Conservation (phyloP, 2,888 invertebrate genomes). For the Tiliacea citrago region DNA sequence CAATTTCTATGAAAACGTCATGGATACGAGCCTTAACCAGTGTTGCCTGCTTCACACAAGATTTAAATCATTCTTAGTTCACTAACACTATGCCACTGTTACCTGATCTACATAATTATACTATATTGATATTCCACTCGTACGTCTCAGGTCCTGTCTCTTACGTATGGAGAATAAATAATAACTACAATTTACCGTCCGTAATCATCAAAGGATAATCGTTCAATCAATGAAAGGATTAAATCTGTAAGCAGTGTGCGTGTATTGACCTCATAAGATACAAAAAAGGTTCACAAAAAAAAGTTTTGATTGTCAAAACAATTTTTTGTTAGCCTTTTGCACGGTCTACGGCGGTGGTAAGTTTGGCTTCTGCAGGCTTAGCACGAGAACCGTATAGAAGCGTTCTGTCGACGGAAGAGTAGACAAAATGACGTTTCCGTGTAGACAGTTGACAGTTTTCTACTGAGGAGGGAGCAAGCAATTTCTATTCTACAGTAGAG, state of each 20-base stretch:
- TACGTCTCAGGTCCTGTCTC: slow-evolving; percentile 54
- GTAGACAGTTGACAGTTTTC: too few species aligned
- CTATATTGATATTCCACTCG: slow-evolving; percentile 54
- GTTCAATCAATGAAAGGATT: slow-evolving; percentile 52
- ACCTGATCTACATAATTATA: slow-evolving; percentile 53
- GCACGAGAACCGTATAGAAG: too few species aligned
- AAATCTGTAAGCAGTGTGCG: slow-evolving; percentile 39
- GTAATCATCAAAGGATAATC: slow-evolving; percentile 49
- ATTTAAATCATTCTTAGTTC: slow-evolving; percentile 52
- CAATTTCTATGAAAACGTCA: too few species aligned
- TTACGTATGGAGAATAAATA: slow-evolving; percentile 59
- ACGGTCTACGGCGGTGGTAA: neutral
- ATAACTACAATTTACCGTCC: slow-evolving; percentile 49
- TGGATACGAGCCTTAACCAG: neutral
- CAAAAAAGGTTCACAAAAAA: slow-evolving; percentile 33
- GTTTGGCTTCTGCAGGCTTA: neutral
- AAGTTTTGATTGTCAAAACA: slow-evolving; percentile 50
- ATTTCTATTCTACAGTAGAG: too few species aligned
- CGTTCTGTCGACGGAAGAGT: too few species aligned
- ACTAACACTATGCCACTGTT: slow-evolving; percentile 52
- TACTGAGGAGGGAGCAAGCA: too few species aligned
- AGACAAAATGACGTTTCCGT: too few species aligned
- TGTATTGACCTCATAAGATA: slow-evolving; percentile 37
- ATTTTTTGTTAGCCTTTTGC: slow-evolving; percentile 63
- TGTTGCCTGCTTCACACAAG: slow-evolving; percentile 33